Evolutionary conservation across 2,113 vertebrate species (phyloP).

Genomic region (Probosciger aterrimus): DNA sequence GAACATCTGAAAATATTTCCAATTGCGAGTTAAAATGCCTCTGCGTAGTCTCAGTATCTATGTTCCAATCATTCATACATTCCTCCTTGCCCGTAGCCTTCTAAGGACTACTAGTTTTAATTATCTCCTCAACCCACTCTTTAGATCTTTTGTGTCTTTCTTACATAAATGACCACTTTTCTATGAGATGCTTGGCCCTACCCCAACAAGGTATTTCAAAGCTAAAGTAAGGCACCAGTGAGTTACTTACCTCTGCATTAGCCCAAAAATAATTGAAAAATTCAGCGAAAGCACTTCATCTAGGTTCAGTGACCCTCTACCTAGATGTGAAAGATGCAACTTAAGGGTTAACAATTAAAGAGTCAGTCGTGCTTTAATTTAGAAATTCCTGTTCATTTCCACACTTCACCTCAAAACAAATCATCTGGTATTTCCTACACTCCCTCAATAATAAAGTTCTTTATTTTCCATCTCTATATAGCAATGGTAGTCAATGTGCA

Average conservation of each 20-base stretch:
- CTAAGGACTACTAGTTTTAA: neutral
- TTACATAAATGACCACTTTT: neutral
- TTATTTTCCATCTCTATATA: neutral
- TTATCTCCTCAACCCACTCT: neutral
- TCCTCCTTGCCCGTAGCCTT: neutral
- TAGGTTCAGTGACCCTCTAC: neutral
- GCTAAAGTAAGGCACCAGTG: neutral
- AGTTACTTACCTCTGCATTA: neutral
- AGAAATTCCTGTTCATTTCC: neutral
- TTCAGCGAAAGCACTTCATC: neutral
- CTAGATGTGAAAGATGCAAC: neutral
- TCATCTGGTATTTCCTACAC: neutral
- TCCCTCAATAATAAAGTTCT: neutral
- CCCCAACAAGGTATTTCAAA: neutral
- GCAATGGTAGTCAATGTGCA: neutral
- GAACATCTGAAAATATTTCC: neutral
- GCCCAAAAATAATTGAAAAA: neutral
- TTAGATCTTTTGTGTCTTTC: neutral
- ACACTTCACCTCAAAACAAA: neutral
- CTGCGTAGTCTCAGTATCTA: neutral
- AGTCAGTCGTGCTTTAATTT: neutral
- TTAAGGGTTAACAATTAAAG: neutral
- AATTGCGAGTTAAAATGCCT: neutral
- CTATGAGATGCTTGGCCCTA: neutral
- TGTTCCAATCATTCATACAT: neutral